Evolutionary conservation across 2,113 vertebrate species (phyloP).

Genomic region (Arenaria interpres): DNA sequence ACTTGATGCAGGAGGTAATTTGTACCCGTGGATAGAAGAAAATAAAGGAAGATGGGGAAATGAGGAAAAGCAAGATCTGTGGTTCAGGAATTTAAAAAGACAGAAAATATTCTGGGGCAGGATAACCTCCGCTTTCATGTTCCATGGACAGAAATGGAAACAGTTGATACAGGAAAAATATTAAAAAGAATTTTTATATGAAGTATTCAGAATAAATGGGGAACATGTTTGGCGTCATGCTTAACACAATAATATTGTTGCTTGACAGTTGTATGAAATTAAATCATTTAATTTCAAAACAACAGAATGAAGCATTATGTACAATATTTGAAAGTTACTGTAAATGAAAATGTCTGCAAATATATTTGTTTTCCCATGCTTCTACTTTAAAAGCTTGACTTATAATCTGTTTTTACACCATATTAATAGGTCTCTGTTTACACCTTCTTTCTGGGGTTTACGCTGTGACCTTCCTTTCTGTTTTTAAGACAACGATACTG

Average conservation of each 20-base stretch:
- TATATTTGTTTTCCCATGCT: neutral
- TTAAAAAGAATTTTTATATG: neutral
- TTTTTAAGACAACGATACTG: neutral
- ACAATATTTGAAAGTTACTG: neutral
- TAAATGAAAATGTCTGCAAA: neutral
- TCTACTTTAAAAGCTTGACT: neutral
- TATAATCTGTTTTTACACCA: neutral
- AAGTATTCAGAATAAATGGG: neutral
- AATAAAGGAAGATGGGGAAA: neutral
- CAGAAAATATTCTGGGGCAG: neutral
- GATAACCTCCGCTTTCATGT: neutral
- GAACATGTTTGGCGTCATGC: neutral
- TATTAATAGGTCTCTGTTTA: neutral
- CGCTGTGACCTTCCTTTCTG: neutral
- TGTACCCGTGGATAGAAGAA: neutral
- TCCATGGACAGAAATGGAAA: neutral
- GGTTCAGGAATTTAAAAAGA: neutral
- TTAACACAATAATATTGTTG: neutral
- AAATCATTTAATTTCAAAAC: neutral
- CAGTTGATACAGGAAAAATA: neutral
- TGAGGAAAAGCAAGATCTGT: neutral
- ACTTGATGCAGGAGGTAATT: neutral
- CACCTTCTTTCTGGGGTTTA: fast-evolving
- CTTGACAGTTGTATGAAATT: neutral
- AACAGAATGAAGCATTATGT: neutral